Conservation (phyloP, 1,140 invertebrate species). For the Papilio dardanus region DNA sequence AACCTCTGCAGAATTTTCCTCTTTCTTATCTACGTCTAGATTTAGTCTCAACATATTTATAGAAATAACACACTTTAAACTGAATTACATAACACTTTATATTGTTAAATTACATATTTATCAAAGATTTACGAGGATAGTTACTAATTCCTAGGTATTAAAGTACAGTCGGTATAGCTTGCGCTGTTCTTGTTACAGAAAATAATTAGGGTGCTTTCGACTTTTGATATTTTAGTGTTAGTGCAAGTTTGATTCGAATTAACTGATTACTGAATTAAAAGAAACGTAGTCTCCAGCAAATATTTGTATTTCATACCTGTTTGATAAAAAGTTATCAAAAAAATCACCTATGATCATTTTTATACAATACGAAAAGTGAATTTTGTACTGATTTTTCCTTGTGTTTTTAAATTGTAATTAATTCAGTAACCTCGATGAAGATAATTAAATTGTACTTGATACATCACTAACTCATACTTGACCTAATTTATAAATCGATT, state of each 20-base stretch:
- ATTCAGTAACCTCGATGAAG: not conserved
- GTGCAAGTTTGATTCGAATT: not conserved
- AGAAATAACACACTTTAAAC: not conserved
- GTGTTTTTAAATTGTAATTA: not conserved
- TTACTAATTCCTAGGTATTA: not conserved
- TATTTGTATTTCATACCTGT: not conserved
- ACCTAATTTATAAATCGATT: slow-evolving; percentile 4
- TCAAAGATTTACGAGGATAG: not conserved
- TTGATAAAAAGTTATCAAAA: not conserved
- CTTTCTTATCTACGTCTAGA: not conserved
- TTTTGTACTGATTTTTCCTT: not conserved
- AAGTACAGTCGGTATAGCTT: not conserved
- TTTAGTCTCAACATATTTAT: not conserved
- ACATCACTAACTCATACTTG: not conserved
- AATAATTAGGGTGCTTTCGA: not conserved
- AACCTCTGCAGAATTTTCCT: not conserved
- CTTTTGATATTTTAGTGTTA: not conserved
- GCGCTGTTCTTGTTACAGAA: not conserved
- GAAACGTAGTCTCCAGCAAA: not conserved
- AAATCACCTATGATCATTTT: not conserved
- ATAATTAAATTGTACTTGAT: not conserved
- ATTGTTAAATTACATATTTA: not conserved
- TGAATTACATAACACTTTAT: not conserved
- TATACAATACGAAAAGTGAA: not conserved
- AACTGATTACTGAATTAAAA: not conserved